Base-by-base conservation (phyloP, 2,797 vertebrate genomes). In the Sebastes trivittatus region DNA sequence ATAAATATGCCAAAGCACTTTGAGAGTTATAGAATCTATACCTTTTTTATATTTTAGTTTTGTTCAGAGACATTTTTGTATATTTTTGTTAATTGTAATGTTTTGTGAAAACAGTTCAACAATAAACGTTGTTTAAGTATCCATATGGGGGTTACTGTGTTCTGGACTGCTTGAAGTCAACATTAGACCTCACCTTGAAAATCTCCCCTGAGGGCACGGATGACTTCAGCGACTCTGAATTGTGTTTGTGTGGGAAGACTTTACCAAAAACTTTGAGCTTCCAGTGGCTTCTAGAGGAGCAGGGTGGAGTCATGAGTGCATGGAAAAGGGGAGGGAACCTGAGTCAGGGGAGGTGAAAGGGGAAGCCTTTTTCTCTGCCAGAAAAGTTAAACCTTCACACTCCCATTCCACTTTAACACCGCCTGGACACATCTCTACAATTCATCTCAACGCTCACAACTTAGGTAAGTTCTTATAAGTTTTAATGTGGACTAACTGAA, bases 351-450 rank as follows among this genome's bases (percentile, higher is more conserved):
- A 62, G 79, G 75, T 78, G 81, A 83, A 82, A 68, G 55, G 80
- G 78, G 72, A 86, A 86, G 68, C 38, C 66, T 81, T 82, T 71
- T 55, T 72, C 27, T 59, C 1, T 64, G 74, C 54, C 36, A 29
- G 59, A 78, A 78, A 88, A 86, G 92, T 94, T 93, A 59, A 93
- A 91, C 22, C 34, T 88, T 88, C 93, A 94, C 93, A 92, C 90
- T 46, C 42, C 91, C 92, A 84, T 85, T 77, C 67, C 77, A 72
- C 60, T 67, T 38, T 4, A 82, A 76, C 82, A 75, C 71, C 65
- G 78, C 80, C 80, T 71, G 76, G 73, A 75, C 79, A 86, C 34
- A 85, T 89, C 86, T 88, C 80, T 89, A 76, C 80, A 42, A 82
- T 78, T 78, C 92, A 73, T 90, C 83, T 90, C 79, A 78, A 52